Conservation (phyloP, 2,113 vertebrate species). For the Ciconia stormi region DNA sequence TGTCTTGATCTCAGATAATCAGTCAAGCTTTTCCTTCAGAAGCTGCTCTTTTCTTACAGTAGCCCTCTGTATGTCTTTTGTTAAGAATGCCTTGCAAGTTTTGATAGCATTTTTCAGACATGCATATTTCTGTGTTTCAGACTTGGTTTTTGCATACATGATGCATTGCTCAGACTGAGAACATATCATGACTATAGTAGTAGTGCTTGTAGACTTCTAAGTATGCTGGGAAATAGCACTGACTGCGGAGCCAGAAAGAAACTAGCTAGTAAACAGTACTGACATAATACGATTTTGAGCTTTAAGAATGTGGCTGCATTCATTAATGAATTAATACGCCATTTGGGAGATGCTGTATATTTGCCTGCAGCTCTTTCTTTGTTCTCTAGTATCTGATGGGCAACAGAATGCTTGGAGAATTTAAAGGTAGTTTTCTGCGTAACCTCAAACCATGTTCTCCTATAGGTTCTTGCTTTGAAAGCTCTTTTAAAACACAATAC, state of each 20-base stretch:
- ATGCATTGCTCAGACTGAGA: accelerated
- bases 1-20: neutral
- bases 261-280: neutral
- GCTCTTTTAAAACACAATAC: neutral
- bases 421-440: neutral
- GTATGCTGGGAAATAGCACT: neutral
- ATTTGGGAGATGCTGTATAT: neutral
- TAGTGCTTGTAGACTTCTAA: neutral
- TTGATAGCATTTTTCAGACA: neutral
- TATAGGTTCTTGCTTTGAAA: neutral
- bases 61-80: neutral
- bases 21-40: neutral
- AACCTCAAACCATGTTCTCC: neutral
- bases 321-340: neutral
- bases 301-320: neutral
- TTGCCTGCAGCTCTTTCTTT: neutral
- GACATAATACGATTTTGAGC: accelerated
- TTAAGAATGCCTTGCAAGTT: neutral
- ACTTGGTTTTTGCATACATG: accelerated
- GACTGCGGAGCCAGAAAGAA: neutral
- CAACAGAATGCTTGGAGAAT: neutral
- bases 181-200: accelerated
- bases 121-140: neutral
- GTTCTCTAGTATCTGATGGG: neutral
- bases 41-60: neutral